Evolutionary conservation across 30 jellyfish, hydroid and myxozoan genomes (phyloP).

Genomic region (Chrysaora quinquecirrha): DNA sequence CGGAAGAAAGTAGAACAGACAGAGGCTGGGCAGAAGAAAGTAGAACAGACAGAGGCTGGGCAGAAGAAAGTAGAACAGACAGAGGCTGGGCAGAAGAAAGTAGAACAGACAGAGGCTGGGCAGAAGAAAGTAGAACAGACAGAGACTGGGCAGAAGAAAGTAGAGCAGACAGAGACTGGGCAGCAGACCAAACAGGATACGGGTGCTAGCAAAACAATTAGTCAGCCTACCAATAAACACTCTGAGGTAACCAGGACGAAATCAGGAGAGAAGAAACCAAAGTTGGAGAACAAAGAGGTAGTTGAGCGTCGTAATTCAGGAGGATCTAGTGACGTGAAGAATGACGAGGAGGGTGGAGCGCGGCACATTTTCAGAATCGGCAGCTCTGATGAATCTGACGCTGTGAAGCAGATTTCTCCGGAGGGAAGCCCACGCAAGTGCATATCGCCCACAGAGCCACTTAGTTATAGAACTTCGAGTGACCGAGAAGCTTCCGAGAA

Average conservation of each 20-base stretch:
- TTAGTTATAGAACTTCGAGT: neutral
- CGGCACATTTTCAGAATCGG: slow-evolving; percentile 45
- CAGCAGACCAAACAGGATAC: no score
- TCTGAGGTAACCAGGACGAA: neutral
- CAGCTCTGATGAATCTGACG: slow-evolving; percentile 40
- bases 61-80: neutral
- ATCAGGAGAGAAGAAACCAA: neutral
- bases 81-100: neutral
- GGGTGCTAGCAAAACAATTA: no score
- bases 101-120: neutral
- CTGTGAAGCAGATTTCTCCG: slow-evolving; percentile 24
- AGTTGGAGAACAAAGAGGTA: neutral
- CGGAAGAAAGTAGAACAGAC: no score
- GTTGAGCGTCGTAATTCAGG: neutral
- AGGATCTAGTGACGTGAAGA: no score
- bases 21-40: no score
- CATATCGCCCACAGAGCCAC: slow-evolving; percentile 42
- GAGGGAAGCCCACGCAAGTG: slow-evolving; percentile 71
- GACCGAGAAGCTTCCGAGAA: neutral
- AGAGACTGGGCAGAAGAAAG: no score
- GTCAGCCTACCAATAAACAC: no score
- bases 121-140: neutral
- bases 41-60: neutral
- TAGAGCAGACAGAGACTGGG: no score
- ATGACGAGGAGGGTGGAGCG: neutral